These are phyloP conservation scores for Pitta sordida DNA, from an alignment of 2,113 vertebrate genomes.

Conservation along the genomic window DNA sequence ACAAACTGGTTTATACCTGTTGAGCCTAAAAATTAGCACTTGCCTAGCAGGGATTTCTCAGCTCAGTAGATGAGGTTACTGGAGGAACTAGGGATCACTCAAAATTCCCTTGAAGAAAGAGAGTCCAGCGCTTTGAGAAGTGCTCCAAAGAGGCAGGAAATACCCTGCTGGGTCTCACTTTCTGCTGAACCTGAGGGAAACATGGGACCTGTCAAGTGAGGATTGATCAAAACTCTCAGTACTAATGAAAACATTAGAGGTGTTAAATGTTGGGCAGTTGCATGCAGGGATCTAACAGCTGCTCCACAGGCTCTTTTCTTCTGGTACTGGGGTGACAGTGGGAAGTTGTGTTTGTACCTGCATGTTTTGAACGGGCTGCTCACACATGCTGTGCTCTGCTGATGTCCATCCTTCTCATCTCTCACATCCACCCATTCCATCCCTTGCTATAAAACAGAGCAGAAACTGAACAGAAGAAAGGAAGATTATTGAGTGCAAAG, in stretches of 20 bases:
- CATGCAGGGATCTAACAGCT: neutral
- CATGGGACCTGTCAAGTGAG: neutral
- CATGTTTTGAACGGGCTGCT: neutral
- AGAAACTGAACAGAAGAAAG: neutral
- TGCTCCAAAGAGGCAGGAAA: neutral
- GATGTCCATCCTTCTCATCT: neutral
- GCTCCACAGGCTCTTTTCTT: neutral
- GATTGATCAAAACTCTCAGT: neutral
- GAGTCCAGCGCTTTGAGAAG: neutral
- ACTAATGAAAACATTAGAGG: neutral
- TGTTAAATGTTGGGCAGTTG: neutral
- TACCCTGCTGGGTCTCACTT: too few species aligned
- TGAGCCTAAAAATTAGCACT: neutral
- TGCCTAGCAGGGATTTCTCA: neutral
- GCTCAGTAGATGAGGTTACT: neutral
- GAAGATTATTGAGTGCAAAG: neutral
- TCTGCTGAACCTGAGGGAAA: neutral
- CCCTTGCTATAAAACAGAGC: neutral
- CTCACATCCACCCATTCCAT: neutral
- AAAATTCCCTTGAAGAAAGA: neutral
- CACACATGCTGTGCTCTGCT: neutral
- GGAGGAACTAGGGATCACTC: neutral
- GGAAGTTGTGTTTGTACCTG: neutral
- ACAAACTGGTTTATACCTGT: neutral
- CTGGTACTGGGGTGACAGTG: accelerated